Percentiles rank a stretch among this genome's conserved stretches.
Conservation (phyloP, 1,140 invertebrate genomes). For the Dendrolimus kikuchii region DNA sequence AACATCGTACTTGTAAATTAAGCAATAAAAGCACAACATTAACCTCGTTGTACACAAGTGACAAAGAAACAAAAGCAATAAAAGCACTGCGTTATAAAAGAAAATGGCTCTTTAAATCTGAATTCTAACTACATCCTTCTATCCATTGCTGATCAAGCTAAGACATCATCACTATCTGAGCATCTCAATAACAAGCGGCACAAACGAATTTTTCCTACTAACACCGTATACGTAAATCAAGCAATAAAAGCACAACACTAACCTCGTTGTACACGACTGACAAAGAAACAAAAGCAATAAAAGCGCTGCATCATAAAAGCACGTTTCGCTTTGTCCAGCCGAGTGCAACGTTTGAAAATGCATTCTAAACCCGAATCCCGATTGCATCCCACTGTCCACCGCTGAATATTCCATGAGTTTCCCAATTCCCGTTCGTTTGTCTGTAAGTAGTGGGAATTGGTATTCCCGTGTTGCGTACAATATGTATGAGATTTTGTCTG, state of each 20-base stretch:
- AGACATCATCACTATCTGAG: no score
- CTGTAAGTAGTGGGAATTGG: slow-evolving; percentile 49
- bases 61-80: slow-evolving; percentile 17
- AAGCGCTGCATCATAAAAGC: neutral
- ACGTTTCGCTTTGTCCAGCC: neutral
- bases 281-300: slow-evolving; percentile 7
- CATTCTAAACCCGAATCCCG: slow-evolving; percentile 36
- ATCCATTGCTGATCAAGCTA: no score
- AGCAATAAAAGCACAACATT: slow-evolving; percentile 1
- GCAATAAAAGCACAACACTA: slow-evolving; percentile 3
- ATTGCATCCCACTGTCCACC: slow-evolving; percentile 51
- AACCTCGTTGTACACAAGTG: slow-evolving; percentile 1
- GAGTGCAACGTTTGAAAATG: slow-evolving; percentile 36
- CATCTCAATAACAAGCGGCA: no score
- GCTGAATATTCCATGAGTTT: slow-evolving; percentile 48
- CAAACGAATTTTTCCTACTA: no score
- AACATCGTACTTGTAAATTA: no score
- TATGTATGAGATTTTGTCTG: slow-evolving; percentile 58
- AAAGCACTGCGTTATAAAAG: slow-evolving; percentile 29
- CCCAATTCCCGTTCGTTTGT: slow-evolving; percentile 32
- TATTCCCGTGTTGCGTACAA: slow-evolving; percentile 46
- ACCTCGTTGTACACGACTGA: neutral
- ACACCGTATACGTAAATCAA: neutral
- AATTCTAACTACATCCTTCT: no score
- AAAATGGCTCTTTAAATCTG: no score